These are phyloP conservation scores for Mastomys natalensis DNA, from an alignment of 2,113 vertebrate species.

Conservation along the genomic window DNA sequence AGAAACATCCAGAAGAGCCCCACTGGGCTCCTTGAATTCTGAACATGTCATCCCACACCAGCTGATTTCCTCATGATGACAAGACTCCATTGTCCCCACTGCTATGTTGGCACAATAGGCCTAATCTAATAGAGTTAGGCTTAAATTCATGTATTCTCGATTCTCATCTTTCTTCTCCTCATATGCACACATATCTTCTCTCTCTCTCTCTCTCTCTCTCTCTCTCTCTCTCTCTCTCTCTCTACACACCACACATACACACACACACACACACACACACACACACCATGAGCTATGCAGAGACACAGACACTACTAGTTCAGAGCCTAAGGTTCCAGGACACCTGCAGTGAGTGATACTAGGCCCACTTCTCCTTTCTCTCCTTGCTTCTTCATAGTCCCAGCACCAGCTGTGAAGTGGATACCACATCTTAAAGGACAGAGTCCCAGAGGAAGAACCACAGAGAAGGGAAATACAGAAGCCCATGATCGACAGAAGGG, in stretches of 20 bases:
- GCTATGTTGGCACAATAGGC: not conserved
- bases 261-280: not conserved
- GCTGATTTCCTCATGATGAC: not conserved
- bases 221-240: no score
- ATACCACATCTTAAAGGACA: not conserved
- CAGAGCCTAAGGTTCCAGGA: not conserved
- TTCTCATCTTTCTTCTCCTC: not conserved
- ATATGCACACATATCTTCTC: no score
- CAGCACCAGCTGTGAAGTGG: not conserved
- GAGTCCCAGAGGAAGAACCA: not conserved
- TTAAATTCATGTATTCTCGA: not conserved
- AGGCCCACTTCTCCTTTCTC: not conserved
- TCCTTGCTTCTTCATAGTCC: not conserved
- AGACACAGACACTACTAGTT: not conserved
- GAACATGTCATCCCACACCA: not conserved
- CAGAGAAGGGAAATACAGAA: not conserved
- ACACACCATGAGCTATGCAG: no score
- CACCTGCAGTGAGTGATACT: not conserved
- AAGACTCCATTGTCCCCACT: no score
- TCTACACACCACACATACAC: rapidly evolving
- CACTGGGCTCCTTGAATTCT: not conserved
- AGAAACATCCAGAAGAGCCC: not conserved
- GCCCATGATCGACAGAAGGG: not conserved
- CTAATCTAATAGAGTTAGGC: not conserved
- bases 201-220: no score